Base-by-base conservation (phyloP, 2,888 invertebrate genomes). In the Papilio demoleus region DNA sequence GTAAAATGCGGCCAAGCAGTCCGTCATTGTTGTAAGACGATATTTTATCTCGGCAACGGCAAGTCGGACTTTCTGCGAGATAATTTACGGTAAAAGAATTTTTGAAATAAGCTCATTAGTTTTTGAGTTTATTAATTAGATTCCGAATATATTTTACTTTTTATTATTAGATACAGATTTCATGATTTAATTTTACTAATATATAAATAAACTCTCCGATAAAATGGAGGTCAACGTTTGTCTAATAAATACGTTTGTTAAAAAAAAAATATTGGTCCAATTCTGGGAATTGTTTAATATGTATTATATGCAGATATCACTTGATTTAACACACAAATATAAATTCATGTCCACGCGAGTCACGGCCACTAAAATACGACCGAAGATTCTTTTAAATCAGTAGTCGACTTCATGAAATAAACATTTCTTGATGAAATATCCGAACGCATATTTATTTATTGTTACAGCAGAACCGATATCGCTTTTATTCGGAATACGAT, bases 291-390 rank as follows among this genome's bases (percentile, higher is more conserved):
- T 22, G 36, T 38, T 64, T 40, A 62, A 62, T 47, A 68, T 64
- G 59, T 68, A 68, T 59, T 47, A 50, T 45, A 68, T 68, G 27
- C 64, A 64, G 59, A 64, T 38, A 40, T 62, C 63, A 50, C 47
- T 64, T 59, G 50, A 59, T 58, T 68, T 62, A 63, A 58, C 45
- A 59, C 47, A 38, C 11, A 64, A 59, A 59, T 64, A 58, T 64
- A 34, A 27, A 64, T 59, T 58, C 27, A 59, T 34, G 47, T 47
- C 38, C 24, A 19, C 38, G 27, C 59, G 50, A 68, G 36, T 64
- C 68, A 64, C 40, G 45, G 24, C 24, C 9, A 56, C 42, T 34
- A 45, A 56, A 45, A 58, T 61, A 61, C 61, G 47, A 31, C 5
- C 12, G 4, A 19, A 38, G 36, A 58, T 34, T 19, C 40, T 42